These are phyloP conservation scores for Leptinotarsa peninsularis DNA, from an alignment of 2,888 invertebrate genomes.

Conservation along the genomic window DNA sequence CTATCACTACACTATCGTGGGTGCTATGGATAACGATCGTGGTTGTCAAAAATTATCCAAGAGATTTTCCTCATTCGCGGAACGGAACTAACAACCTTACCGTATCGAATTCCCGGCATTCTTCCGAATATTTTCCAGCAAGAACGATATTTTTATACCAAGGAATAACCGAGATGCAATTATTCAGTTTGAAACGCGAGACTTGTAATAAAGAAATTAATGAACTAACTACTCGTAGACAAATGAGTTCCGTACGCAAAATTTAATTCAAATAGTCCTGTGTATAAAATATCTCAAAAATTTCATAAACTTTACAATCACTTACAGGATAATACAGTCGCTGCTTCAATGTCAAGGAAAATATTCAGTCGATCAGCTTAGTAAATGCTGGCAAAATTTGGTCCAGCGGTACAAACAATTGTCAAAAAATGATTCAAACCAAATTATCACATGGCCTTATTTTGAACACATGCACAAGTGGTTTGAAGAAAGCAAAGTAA, in stretches of 20 bases:
- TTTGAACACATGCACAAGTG: slow-evolving; percentile 53
- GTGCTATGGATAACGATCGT: too few relatives aligned
- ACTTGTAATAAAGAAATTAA: background rate
- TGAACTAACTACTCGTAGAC: background rate
- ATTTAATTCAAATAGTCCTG: background rate
- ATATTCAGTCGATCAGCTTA: slow-evolving; percentile 52
- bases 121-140: too few relatives aligned
- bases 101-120: too few relatives aligned
- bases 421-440: slow-evolving; percentile 45
- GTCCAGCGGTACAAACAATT: slow-evolving; percentile 52
- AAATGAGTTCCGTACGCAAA: background rate
- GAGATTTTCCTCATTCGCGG: too few relatives aligned
- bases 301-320: background rate
- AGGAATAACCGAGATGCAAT: too few relatives aligned
- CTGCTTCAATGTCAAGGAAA: slow-evolving; percentile 51
- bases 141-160: too few relatives aligned
- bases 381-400: slow-evolving; percentile 56
- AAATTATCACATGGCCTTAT: slow-evolving; percentile 53
- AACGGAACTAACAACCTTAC: too few relatives aligned
- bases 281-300: background rate
- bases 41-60: too few relatives aligned
- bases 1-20: too few relatives aligned
- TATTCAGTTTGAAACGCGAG: too few relatives aligned
- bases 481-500: slow-evolving; percentile 43
- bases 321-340: slow-evolving; percentile 51